These are phyloP conservation scores for Cyphomyrus plagiostoma DNA, from an alignment of 2,113 vertebrate species.

Conservation along the genomic window DNA sequence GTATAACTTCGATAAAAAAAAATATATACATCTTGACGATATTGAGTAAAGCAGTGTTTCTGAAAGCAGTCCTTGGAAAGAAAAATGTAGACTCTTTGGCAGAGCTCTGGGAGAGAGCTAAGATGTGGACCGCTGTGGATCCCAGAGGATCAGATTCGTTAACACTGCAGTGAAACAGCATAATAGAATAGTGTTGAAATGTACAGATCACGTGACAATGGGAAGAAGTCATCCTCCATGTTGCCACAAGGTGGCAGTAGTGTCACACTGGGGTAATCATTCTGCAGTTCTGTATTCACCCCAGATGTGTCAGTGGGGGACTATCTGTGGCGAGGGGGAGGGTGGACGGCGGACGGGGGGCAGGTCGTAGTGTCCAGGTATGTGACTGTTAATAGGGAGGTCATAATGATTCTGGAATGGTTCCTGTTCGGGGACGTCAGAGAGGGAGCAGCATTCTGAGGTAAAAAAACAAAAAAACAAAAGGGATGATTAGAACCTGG, in stretches of 20 bases:
- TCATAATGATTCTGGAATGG: conserved; percentile 75
- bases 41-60: background rate
- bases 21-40: background rate
- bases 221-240: background rate
- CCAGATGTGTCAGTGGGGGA: conserved; percentile 44
- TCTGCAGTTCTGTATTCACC: background rate
- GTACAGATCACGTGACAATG: background rate
- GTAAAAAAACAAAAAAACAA: background rate
- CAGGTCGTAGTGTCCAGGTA: conserved; percentile 87
- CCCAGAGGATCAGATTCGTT: background rate
- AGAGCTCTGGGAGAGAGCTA: background rate
- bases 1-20: background rate
- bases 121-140: background rate
- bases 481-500: background rate
- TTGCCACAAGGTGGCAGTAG: conserved; percentile 5
- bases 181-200: background rate
- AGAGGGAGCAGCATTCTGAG: conserved; percentile 55
- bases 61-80: background rate
- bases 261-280: background rate
- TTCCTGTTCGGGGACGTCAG: conserved; percentile 52
- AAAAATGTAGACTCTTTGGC: background rate
- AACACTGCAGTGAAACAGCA: background rate
- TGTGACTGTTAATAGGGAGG: conserved; percentile 91
- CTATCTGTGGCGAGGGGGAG: conserved; percentile 56
- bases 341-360: conserved; percentile 75